A percentile compares a stretch with the other conserved stretches of the same genome.
phyloP scores from a whole-genome alignment of 2,797 vertebrate species.

The Notolabrus celidotus region DNA sequence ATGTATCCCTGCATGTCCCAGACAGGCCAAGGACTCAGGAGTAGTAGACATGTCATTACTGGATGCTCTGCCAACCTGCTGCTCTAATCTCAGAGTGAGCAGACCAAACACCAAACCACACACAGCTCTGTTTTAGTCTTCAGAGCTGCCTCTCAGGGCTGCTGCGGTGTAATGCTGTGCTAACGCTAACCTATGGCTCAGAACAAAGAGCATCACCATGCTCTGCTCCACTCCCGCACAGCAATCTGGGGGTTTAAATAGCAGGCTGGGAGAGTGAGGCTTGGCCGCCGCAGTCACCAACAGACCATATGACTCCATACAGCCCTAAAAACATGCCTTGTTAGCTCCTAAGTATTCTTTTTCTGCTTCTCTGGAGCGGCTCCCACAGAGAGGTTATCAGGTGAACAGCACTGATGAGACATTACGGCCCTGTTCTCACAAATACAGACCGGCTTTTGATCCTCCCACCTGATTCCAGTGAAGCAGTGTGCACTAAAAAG shows the following conservation, averaged over 20 bases:
- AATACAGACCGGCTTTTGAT: slow-evolving; percentile 73
- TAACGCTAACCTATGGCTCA: slow-evolving; percentile 67
- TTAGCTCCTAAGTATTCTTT: slow-evolving; percentile 37
- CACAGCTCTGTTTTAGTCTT: slow-evolving; percentile 77
- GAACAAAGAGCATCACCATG: slow-evolving; percentile 73
- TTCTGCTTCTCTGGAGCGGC: slow-evolving; percentile 49
- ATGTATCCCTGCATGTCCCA: slow-evolving; percentile 62
- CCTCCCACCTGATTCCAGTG: slow-evolving; percentile 67
- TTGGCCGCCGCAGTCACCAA: slow-evolving; percentile 58
- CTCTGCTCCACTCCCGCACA: slow-evolving; percentile 55
- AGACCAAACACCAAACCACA: slow-evolving; percentile 82
- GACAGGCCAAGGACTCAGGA: slow-evolving; percentile 80
- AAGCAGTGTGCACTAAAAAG: slow-evolving; percentile 52
- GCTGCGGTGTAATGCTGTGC: slow-evolving; percentile 67
- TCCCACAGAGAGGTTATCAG: slow-evolving; percentile 67
- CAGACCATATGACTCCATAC: slow-evolving; percentile 47
- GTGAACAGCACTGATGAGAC: slow-evolving; percentile 69
- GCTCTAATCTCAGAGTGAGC: slow-evolving; percentile 80
- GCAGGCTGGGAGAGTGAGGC: slow-evolving; percentile 69
- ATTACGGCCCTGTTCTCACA: slow-evolving; percentile 61
- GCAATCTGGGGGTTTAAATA: slow-evolving; percentile 81
- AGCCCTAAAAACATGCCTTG: slow-evolving; percentile 43
- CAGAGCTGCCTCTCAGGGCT: slow-evolving; percentile 52
- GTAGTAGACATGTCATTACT: slow-evolving; percentile 82
- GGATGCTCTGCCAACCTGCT: slow-evolving; percentile 77